Percentiles rank a stretch among this genome's conserved stretches.
Conservation (phyloP, 2,888 invertebrate species). For the Agrotis exclamationis region DNA sequence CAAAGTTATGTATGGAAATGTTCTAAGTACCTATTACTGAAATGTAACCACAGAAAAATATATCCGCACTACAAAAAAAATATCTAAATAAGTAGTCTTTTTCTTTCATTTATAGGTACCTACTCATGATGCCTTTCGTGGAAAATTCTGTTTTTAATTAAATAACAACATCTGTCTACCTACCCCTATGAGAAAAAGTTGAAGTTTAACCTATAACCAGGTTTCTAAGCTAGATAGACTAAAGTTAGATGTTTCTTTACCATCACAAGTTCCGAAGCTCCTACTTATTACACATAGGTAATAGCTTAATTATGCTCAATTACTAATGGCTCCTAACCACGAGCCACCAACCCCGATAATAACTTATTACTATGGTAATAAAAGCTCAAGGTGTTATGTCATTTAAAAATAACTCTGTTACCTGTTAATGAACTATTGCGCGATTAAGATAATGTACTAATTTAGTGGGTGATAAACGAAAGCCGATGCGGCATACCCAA, state of each 20-base stretch:
- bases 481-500: not conserved
- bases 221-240: not conserved
- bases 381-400: slow-evolving; percentile 1
- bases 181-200: too few species aligned
- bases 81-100: too few species aligned
- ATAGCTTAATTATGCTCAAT: not conserved
- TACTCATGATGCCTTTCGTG: too few species aligned
- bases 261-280: not conserved
- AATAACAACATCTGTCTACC: too few species aligned
- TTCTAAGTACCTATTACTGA: too few species aligned
- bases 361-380: slow-evolving; percentile 27
- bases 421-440: slow-evolving; percentile 17
- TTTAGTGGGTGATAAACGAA: not conserved
- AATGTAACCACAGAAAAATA: too few species aligned
- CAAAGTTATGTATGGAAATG: too few species aligned
- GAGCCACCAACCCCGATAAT: not conserved
- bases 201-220: too few species aligned
- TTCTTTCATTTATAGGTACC: too few species aligned
- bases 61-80: too few species aligned
- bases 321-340: not conserved
- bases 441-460: slow-evolving; percentile 9
- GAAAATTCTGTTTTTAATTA: too few species aligned
- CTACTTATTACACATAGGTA: not conserved
- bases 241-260: not conserved
- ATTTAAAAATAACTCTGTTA: slow-evolving; percentile 21